Conservation (phyloP, 2,113 vertebrate genomes). For the Pungitius pungitius region DNA sequence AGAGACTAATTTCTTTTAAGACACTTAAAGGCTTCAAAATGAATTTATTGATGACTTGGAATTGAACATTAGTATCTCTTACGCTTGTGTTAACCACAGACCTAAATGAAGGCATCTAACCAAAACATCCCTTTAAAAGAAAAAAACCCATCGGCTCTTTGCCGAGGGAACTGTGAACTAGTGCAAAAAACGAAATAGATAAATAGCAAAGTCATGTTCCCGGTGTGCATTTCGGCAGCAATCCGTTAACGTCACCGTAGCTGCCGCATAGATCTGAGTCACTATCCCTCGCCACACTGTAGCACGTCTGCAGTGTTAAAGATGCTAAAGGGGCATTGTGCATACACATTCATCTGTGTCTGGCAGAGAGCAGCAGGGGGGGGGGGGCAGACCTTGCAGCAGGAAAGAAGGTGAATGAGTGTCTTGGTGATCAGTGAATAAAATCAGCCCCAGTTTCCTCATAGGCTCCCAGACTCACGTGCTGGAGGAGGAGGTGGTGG, state of each 20-base stretch:
- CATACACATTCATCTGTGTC: conserved; percentile 29
- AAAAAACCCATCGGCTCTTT: neutral
- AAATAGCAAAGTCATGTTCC: neutral
- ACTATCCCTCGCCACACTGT: conserved; percentile 6
- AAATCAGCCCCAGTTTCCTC: conserved; percentile 43
- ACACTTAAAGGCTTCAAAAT: neutral
- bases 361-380: conserved; percentile 27
- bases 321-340: conserved; percentile 38
- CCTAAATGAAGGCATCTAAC: neutral
- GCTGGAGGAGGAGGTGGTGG: neutral
- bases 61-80: neutral
- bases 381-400: conserved; percentile 67
- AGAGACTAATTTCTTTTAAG: neutral
- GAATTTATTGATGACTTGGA: neutral
- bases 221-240: neutral
- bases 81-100: neutral
- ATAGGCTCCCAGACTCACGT: conserved; percentile 50
- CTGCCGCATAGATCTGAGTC: conserved; percentile 56
- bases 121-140: neutral
- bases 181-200: neutral
- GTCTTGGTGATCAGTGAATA: conserved; percentile 63
- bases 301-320: conserved; percentile 39
- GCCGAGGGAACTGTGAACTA: neutral
- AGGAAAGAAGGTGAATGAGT: conserved; percentile 60
- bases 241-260: conserved; percentile 1